Percentiles rank a stretch among this genome's conserved stretches.
Conservation (phyloP, 1,140 invertebrate species). For the Aphaenogaster rudis region DNA sequence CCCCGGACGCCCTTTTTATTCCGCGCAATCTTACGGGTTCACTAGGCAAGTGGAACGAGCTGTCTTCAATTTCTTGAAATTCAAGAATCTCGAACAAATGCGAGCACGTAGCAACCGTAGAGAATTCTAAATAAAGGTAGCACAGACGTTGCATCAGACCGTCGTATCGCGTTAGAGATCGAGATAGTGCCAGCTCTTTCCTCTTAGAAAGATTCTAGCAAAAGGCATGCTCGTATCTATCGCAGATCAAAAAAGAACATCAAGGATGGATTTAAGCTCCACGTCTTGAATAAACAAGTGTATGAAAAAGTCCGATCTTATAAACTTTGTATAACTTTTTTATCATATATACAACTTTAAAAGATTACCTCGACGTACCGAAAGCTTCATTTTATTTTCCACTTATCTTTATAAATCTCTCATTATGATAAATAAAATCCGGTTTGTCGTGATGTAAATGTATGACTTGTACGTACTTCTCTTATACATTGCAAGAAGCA, state of each 20-base stretch:
- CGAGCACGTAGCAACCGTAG: constrained; percentile 41
- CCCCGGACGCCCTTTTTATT: constrained; percentile 46
- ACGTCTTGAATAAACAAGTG: constrained; percentile 17
- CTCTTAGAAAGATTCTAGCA: not conserved
- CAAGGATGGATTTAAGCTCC: constrained; percentile 27
- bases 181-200: constrained; percentile 26
- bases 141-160: constrained; percentile 7
- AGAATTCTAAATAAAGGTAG: constrained; percentile 44
- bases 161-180: constrained; percentile 40
- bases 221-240: constrained; percentile 42
- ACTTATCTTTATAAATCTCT: constrained; percentile 6
- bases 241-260: constrained; percentile 42
- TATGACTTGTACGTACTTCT: not conserved
- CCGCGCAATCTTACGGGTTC: constrained; percentile 24
- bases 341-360: constrained; percentile 1
- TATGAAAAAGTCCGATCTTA: not conserved
- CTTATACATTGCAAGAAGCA: not conserved
- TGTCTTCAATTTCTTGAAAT: constrained; percentile 70
- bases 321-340: constrained; percentile 25
- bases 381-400: not conserved
- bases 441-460: not conserved
- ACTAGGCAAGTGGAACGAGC: constrained; percentile 49
- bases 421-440: constrained; percentile 10
- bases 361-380: not conserved
- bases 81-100: constrained; percentile 70